Evolutionary conservation across 2,888 invertebrate species (phyloP).

Genomic region (Prostheceraeus crozeri): DNA sequence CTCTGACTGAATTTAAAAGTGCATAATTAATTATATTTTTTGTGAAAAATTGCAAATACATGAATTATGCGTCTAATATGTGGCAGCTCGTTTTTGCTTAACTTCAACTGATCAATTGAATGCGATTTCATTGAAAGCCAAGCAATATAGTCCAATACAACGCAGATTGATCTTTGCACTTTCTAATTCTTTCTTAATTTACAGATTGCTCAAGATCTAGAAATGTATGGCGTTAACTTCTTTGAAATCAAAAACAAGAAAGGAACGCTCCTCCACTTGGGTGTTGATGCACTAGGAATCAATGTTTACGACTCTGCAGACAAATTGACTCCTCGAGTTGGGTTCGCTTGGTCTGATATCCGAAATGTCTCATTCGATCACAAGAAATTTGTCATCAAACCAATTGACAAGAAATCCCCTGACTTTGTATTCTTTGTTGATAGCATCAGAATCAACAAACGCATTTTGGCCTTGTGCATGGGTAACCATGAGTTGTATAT

Average conservation of each 20-base stretch:
- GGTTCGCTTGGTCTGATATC: slow-evolving; percentile 36
- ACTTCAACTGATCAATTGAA: too few species aligned
- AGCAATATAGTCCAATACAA: too few species aligned
- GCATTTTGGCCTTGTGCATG: slow-evolving; percentile 96
- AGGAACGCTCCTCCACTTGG: slow-evolving; percentile 91
- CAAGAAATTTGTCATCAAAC: slow-evolving; percentile 37
- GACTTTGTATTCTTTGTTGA: slow-evolving; percentile 99
- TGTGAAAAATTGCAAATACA: too few species aligned
- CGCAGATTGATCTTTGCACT: too few species aligned
- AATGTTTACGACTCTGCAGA: slow-evolving; percentile 98
- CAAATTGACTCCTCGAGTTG: slow-evolving; percentile 60
- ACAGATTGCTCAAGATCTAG: slow-evolving; percentile 57
- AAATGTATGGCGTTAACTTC: slow-evolving; percentile 85
- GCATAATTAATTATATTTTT: too few species aligned
- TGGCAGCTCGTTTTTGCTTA: too few species aligned
- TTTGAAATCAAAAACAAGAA: slow-evolving; percentile 99
- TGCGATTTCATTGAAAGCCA: too few species aligned
- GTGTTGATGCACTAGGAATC: slow-evolving; percentile 92
- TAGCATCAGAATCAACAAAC: slow-evolving; percentile 92
- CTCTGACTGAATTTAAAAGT: too few species aligned
- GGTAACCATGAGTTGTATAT: slow-evolving; percentile 99
- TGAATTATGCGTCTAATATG: too few species aligned
- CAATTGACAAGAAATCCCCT: slow-evolving; percentile 34
- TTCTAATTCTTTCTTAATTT: too few species aligned
- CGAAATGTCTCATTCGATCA: slow-evolving; percentile 36